Evolutionary conservation across 2,113 vertebrate genomes (phyloP).

Genomic region (Odobenus rosmarus): DNA sequence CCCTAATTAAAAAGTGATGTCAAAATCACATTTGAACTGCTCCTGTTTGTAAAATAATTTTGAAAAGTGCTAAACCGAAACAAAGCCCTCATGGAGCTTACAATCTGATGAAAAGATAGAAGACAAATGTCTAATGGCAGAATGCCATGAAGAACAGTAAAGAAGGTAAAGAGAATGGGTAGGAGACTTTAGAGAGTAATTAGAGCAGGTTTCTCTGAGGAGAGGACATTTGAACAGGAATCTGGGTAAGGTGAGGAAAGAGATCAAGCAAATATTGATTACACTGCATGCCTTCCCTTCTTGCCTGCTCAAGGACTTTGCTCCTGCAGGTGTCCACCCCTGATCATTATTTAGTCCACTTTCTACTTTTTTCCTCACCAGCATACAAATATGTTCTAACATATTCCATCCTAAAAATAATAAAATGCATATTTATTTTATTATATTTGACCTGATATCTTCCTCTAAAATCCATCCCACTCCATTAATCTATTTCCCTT

Average conservation of each 20-base stretch:
- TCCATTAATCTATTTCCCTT: not conserved
- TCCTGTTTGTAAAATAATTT: conserved; percentile 27
- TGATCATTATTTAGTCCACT: not conserved
- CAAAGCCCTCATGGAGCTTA: not conserved
- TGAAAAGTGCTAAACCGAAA: not conserved
- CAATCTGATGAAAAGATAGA: not conserved
- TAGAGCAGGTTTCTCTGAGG: not conserved
- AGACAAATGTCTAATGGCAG: not conserved
- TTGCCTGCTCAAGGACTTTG: not conserved
- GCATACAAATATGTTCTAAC: not conserved
- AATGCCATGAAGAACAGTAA: not conserved
- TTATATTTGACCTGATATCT: not conserved
- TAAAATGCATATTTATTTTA: not conserved
- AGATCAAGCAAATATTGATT: not conserved
- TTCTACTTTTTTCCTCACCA: not conserved
- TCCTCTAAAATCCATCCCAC: not conserved
- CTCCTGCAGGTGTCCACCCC: not conserved
- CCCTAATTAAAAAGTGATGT: not conserved
- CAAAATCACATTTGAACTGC: not conserved
- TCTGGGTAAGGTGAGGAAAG: not conserved
- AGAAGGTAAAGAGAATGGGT: not conserved
- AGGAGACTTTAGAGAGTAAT: not conserved
- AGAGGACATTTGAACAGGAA: not conserved
- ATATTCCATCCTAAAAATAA: not conserved
- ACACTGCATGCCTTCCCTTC: not conserved